Evolutionary conservation across 53 echinoderm and acorn worm species (phyloP).

Genomic region (Echinarachnius parma): DNA sequence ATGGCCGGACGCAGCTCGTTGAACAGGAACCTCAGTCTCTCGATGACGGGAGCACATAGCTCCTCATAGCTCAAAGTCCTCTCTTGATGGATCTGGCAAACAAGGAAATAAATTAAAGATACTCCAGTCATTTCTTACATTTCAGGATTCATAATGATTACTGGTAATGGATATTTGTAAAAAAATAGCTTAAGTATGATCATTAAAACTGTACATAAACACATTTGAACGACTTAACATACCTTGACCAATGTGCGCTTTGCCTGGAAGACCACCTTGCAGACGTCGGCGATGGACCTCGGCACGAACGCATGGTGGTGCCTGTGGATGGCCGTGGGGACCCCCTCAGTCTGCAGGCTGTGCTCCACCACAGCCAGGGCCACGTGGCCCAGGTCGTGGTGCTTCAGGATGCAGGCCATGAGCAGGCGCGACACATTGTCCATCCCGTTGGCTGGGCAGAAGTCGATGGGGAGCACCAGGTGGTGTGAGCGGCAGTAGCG

Average conservation of each 20-base stretch:
- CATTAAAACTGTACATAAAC: too few species aligned
- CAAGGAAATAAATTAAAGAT: too few species aligned
- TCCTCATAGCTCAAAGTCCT: constrained; percentile 66
- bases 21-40: constrained; percentile 83
- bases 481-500: constrained; percentile 88
- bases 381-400: constrained; percentile 93
- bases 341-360: constrained; percentile 74
- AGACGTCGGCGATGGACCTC: constrained; percentile 88
- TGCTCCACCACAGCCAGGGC: constrained; percentile 87
- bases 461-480: constrained; percentile 72
- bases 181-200: too few species aligned
- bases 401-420: constrained; percentile 91
- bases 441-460: constrained; percentile 65
- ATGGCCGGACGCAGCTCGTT: constrained; percentile 92
- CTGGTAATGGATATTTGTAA: too few species aligned
- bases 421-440: constrained; percentile 70
- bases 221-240: too few species aligned
- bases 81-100: constrained; percentile 90
- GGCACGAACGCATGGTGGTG: constrained; percentile 69
- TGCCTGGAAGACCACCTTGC: constrained; percentile 86
- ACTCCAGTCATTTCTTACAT: too few species aligned
- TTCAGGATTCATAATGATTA: too few species aligned
- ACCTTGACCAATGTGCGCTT: constrained; percentile 90
- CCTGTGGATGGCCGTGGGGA: constrained; percentile 48
- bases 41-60: constrained; percentile 79